These are phyloP conservation scores for Hypercompe scribonia DNA, from an alignment of 2,888 invertebrate species.

Conservation along the genomic window DNA sequence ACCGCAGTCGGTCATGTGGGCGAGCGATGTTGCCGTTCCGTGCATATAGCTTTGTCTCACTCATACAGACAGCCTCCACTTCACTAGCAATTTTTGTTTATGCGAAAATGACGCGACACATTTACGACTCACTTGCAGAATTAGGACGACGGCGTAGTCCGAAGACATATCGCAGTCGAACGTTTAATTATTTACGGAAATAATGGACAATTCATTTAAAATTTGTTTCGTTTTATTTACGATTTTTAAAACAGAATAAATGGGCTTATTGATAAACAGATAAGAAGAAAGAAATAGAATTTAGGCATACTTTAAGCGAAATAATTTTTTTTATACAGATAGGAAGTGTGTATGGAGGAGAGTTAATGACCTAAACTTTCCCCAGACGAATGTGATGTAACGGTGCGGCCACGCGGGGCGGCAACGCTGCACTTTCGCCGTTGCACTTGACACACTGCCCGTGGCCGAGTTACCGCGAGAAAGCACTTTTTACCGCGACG, in stretches of 20 bases:
- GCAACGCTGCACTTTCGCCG: slow-evolving; percentile 84
- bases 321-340: neutral
- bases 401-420: slow-evolving; percentile 68
- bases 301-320: neutral
- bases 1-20: slow-evolving; percentile 82
- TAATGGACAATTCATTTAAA: slow-evolving; percentile 5
- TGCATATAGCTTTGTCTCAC: slow-evolving; percentile 67
- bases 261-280: neutral
- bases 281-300: neutral
- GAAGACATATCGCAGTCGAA: slow-evolving; percentile 52
- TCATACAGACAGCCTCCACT: slow-evolving; percentile 72
- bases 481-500: slow-evolving; percentile 84
- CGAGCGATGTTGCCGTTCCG: slow-evolving; percentile 80
- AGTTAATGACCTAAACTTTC: slow-evolving; percentile 82
- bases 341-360: slow-evolving; percentile 44
- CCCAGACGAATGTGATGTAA: slow-evolving; percentile 84
- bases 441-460: slow-evolving; percentile 86
- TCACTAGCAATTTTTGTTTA: slow-evolving; percentile 81
- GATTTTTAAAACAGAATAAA: neutral
- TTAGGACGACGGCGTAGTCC: slow-evolving; percentile 68
- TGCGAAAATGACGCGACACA: slow-evolving; percentile 80
- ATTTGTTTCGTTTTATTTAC: slow-evolving; percentile 8
- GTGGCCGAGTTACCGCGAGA: slow-evolving; percentile 85
- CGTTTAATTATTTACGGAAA: slow-evolving; percentile 55
- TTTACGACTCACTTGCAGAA: slow-evolving; percentile 79